A percentile compares a stretch with the other conserved stretches of the same genome.
Evolutionary conservation across 2,888 invertebrate species (phyloP).

Genomic region (Parnassius apollo): DNA sequence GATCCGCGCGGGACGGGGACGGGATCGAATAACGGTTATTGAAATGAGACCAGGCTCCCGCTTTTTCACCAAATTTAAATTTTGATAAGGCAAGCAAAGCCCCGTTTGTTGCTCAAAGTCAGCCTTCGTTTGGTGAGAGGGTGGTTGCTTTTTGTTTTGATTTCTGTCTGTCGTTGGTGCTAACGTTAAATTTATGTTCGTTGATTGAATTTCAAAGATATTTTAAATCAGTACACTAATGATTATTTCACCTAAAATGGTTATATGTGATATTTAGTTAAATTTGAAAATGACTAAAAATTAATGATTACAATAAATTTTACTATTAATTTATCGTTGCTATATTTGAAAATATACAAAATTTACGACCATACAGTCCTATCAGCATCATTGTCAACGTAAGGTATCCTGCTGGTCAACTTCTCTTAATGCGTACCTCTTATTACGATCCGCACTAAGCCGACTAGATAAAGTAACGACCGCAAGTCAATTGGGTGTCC

Average conservation of each 20-base stretch:
- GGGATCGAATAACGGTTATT: slow-evolving; percentile 78
- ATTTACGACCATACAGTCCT: no score
- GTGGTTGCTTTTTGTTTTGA: slow-evolving; percentile 64
- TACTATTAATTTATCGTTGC: no score
- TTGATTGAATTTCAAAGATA: slow-evolving; percentile 20
- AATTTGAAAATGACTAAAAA: no score
- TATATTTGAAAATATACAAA: no score
- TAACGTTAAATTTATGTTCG: slow-evolving; percentile 42
- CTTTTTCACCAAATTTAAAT: slow-evolving; percentile 80
- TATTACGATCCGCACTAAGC: no score
- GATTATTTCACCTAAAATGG: not conserved
- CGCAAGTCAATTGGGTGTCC: no score
- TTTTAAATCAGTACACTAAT: slow-evolving; percentile 14
- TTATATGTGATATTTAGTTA: no score
- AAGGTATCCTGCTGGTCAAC: no score
- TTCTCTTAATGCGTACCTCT: no score
- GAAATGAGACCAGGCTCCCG: slow-evolving; percentile 77
- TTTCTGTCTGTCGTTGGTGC: slow-evolving; percentile 58
- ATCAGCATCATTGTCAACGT: no score
- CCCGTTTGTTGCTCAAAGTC: slow-evolving; percentile 75
- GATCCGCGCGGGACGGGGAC: slow-evolving; percentile 39
- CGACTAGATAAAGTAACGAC: no score
- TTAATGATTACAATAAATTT: no score
- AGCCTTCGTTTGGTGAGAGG: slow-evolving; percentile 63
- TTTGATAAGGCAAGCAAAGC: slow-evolving; percentile 79